Conservation (phyloP, 1,140 invertebrate genomes). For the Samia ricini region DNA sequence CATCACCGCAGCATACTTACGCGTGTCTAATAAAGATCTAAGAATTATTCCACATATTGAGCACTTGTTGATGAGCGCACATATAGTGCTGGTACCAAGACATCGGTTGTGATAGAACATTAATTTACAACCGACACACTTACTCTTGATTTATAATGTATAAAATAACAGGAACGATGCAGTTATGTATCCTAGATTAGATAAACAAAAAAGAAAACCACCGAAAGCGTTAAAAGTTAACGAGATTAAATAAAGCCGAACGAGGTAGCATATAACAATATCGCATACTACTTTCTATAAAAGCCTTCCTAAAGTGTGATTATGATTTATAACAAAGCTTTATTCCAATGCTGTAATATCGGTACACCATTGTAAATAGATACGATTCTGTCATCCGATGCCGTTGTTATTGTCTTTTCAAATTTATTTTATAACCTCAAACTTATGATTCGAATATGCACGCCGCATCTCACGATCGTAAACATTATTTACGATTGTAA, state of each 20-base stretch:
- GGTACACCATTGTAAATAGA: constrained; percentile 5
- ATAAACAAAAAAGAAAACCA: too few relatives aligned
- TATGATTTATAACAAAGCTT: constrained; percentile 4
- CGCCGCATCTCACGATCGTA: constrained; percentile 3
- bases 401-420: constrained; percentile 5
- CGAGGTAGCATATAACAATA: not conserved
- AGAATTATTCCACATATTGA: too few relatives aligned
- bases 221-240: not conserved
- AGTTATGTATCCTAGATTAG: too few relatives aligned
- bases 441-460: constrained; percentile 3
- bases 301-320: not conserved
- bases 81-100: too few relatives aligned
- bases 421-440: constrained; percentile 10
- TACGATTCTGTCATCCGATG: constrained; percentile 6
- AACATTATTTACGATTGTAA: constrained; percentile 4
- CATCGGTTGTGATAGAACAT: too few relatives aligned
- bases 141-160: too few relatives aligned
- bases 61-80: too few relatives aligned
- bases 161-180: too few relatives aligned
- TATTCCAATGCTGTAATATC: not conserved
- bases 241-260: not conserved
- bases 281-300: not conserved
- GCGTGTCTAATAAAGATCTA: too few relatives aligned
- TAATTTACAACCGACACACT: too few relatives aligned
- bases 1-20: too few relatives aligned